Conservation (phyloP, 2,113 vertebrate genomes). For the Sakesphorus luctuosus region DNA sequence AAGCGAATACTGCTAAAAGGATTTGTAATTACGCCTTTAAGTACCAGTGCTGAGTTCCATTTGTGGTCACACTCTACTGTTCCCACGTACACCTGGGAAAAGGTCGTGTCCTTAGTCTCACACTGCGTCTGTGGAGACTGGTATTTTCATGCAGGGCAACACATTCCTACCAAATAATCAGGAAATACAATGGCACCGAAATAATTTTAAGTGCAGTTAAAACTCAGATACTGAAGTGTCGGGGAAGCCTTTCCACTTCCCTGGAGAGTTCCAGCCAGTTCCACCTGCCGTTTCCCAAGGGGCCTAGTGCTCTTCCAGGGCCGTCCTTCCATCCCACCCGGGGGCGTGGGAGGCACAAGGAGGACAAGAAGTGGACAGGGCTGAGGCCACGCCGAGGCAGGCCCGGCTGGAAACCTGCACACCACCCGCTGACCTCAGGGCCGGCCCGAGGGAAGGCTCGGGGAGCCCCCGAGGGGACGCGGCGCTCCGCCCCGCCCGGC, state of each 20-base stretch:
- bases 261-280: neutral
- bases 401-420: rapidly evolving
- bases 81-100: neutral
- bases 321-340: neutral
- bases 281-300: neutral
- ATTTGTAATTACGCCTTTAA: neutral
- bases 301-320: neutral
- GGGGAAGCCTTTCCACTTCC: neutral
- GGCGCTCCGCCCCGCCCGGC: too few species aligned
- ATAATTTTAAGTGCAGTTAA: neutral
- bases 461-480: neutral
- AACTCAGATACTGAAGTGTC: rapidly evolving
- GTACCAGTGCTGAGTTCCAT: neutral
- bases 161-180: neutral
- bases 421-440: neutral
- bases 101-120: neutral
- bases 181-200: neutral
- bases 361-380: rapidly evolving
- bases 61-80: neutral
- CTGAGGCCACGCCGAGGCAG: rapidly evolving
- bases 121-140: rapidly evolving
- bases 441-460: neutral
- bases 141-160: neutral
- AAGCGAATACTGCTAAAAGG: neutral
- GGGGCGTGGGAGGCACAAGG: too few species aligned